Percentiles rank a stretch among this genome's conserved stretches.
These are phyloP conservation scores for Vireo altiloquus DNA, from an alignment of 2,113 vertebrate species.

Conservation along the genomic window DNA sequence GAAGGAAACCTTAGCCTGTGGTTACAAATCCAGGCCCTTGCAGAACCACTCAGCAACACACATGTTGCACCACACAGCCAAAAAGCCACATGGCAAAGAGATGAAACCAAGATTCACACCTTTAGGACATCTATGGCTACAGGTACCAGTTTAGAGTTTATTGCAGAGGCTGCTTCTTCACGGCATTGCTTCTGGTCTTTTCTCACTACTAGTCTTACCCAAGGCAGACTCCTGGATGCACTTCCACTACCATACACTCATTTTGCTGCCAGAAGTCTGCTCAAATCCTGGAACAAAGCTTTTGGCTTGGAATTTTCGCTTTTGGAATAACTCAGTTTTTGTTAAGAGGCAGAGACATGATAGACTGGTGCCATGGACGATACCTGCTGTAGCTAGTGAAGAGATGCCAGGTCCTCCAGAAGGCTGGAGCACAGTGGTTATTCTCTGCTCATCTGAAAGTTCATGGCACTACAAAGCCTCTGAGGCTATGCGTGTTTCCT, in stretches of 20 bases:
- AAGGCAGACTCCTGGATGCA: background rate
- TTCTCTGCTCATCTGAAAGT: background rate
- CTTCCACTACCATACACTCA: background rate
- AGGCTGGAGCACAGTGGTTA: background rate
- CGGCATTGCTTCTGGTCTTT: background rate
- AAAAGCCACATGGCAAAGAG: background rate
- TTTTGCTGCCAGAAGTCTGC: background rate
- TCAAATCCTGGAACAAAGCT: background rate
- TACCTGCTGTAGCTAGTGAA: background rate
- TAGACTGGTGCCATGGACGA: background rate
- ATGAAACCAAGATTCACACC: background rate
- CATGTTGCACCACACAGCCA: background rate
- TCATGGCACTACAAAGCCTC: background rate
- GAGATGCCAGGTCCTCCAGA: background rate
- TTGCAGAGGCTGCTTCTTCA: background rate
- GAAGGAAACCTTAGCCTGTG: background rate
- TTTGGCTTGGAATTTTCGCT: background rate
- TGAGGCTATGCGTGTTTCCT: background rate
- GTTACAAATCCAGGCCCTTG: background rate
- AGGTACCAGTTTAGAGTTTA: background rate
- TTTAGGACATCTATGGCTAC: background rate
- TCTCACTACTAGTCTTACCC: background rate
- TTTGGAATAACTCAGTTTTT: background rate
- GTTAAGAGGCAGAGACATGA: background rate
- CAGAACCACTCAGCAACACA: background rate